A percentile compares a stretch with the other conserved stretches of the same genome.
Evolutionary conservation across 2,888 invertebrate genomes (phyloP).

Genomic region (Hylaea fasciaria): DNA sequence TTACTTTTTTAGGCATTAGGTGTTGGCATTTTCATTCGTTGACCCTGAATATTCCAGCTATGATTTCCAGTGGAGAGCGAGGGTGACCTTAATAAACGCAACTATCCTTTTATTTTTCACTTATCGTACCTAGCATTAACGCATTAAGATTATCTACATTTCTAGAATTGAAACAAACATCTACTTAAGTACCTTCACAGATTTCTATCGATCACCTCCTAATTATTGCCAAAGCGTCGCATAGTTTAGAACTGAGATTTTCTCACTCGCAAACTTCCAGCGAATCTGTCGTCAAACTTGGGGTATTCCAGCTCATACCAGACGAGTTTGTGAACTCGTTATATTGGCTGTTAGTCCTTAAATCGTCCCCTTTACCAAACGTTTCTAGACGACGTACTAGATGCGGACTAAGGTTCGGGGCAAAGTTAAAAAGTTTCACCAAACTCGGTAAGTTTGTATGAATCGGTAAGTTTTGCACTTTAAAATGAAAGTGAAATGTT

Average conservation of each 20-base stretch:
- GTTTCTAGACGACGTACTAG: slow-evolving; percentile 1
- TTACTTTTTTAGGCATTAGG: too few relatives aligned
- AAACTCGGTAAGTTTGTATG: too few relatives aligned
- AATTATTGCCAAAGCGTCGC: slow-evolving; percentile 40
- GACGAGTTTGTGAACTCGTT: slow-evolving; percentile 62
- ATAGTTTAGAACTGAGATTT: slow-evolving; percentile 53
- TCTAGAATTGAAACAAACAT: too few relatives aligned
- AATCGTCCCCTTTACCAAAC: slow-evolving; percentile 17
- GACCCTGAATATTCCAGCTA: too few relatives aligned
- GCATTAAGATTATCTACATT: too few relatives aligned
- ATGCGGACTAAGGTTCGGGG: neutral
- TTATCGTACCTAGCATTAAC: too few relatives aligned
- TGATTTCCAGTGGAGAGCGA: too few relatives aligned
- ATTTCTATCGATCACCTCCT: slow-evolving; percentile 18
- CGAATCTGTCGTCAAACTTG: slow-evolving; percentile 66
- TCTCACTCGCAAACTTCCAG: slow-evolving; percentile 52
- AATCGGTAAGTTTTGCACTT: too few relatives aligned
- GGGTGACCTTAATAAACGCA: too few relatives aligned
- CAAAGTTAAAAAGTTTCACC: neutral
- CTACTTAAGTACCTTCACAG: too few relatives aligned
- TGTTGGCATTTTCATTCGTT: too few relatives aligned
- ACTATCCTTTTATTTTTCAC: too few relatives aligned
- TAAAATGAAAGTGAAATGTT: neutral
- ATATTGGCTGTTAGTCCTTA: slow-evolving; percentile 33
- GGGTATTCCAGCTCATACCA: slow-evolving; percentile 56